Conservation (phyloP, 2,888 invertebrate genomes). For the Ormyrus pomaceus region DNA sequence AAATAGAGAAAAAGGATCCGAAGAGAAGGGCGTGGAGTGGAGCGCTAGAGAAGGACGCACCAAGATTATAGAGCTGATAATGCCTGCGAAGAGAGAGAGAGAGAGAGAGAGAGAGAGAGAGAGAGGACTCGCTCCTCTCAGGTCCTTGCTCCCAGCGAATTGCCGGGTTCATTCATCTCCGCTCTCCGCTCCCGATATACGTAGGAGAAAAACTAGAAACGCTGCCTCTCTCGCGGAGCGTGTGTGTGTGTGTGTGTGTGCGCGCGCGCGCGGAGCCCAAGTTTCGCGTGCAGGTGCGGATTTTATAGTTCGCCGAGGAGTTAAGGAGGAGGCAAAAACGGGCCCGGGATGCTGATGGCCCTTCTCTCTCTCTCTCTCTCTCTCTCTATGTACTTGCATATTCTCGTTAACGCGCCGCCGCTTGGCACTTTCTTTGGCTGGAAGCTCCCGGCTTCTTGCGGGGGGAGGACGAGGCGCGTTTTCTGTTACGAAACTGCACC, state of each 20-base stretch:
- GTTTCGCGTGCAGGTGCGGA: constrained; percentile 38
- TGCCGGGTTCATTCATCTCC: constrained; percentile 75
- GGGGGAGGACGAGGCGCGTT: background rate
- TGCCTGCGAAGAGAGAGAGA: constrained; percentile 56
- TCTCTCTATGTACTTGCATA: too few relatives aligned
- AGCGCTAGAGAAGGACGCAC: constrained; percentile 23
- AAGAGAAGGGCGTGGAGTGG: constrained; percentile 26
- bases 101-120: constrained; percentile 7
- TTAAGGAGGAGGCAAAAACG: background rate
- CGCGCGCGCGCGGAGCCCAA: background rate
- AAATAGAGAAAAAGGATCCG: background rate
- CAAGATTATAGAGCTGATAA: constrained; percentile 66
- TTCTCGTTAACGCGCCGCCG: constrained; percentile 29
- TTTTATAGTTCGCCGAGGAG: constrained; percentile 18
- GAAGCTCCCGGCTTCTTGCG: background rate
- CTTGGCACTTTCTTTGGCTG: background rate
- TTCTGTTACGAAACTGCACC: constrained; percentile 12
- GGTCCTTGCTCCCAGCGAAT: constrained; percentile 74
- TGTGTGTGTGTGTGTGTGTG: background rate
- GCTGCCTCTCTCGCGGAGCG: constrained; percentile 4
- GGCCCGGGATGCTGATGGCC: too few relatives aligned
- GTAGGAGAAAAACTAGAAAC: constrained; percentile 56
- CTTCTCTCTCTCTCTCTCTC: too few relatives aligned
- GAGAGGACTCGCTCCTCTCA: constrained; percentile 21
- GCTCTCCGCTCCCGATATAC: constrained; percentile 58